Evolutionary conservation across 2,888 invertebrate genomes (phyloP).

Genomic region (Horisme vitalbata): DNA sequence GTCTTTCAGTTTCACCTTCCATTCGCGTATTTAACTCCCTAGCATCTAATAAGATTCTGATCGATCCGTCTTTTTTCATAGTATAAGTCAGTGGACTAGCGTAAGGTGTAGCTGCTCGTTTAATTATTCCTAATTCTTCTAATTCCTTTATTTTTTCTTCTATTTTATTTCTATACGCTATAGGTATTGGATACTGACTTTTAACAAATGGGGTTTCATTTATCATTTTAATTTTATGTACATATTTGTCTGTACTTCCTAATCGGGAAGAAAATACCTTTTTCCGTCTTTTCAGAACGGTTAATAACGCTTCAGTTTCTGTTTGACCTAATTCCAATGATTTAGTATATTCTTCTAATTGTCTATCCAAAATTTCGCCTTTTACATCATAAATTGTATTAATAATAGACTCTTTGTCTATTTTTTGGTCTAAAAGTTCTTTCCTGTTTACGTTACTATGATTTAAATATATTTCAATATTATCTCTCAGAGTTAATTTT

Average conservation of each 20-base stretch:
- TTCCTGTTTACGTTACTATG: too few relatives aligned
- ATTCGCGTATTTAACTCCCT: slow-evolving; percentile 1
- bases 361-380: too few relatives aligned
- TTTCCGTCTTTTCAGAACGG: background rate
- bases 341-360: too few relatives aligned
- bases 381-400: too few relatives aligned
- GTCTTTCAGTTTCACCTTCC: background rate
- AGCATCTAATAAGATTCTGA: slow-evolving; percentile 6
- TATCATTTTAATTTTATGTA: background rate
- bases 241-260: background rate
- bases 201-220: background rate
- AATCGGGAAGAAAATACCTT: background rate
- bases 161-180: background rate
- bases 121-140: background rate
- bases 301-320: background rate
- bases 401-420: too few relatives aligned
- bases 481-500: too few relatives aligned
- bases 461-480: too few relatives aligned
- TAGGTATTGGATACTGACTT: background rate
- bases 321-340: too few relatives aligned
- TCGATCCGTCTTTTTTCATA: background rate
- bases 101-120: background rate
- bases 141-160: background rate
- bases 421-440: too few relatives aligned
- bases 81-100: background rate